Conservation (phyloP, 2,888 invertebrate species). For the Quadroppia sp. region DNA sequence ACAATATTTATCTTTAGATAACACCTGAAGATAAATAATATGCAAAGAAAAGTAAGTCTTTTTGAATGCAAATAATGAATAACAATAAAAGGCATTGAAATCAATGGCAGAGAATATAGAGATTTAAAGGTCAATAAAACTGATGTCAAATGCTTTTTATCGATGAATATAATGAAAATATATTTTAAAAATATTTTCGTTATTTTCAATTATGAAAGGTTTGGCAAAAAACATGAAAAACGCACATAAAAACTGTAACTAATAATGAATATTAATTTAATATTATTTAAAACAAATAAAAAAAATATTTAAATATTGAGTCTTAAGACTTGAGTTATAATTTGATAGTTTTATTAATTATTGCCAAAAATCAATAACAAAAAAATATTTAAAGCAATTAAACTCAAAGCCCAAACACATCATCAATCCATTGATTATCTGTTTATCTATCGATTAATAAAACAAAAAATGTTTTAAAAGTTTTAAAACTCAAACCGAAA, state of each 20-base stretch:
- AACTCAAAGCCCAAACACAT: not conserved
- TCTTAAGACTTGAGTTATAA: too few species aligned
- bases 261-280: too few species aligned
- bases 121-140: constrained; percentile 12
- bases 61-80: constrained; percentile 9
- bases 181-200: too few species aligned
- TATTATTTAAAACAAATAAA: too few species aligned
- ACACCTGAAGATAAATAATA: constrained; percentile 1
- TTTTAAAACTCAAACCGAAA: too few species aligned
- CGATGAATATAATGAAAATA: not conserved
- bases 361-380: not conserved
- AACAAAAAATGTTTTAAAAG: too few species aligned
- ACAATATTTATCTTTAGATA: not conserved
- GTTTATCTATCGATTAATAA: not conserved
- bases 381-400: not conserved
- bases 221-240: too few species aligned
- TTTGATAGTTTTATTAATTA: constrained; percentile 1
- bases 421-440: constrained; percentile 4
- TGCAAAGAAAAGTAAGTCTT: too few species aligned
- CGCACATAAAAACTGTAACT: too few species aligned
- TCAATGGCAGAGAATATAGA: not conserved
- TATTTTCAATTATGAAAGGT: too few species aligned
- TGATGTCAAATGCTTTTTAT: not conserved
- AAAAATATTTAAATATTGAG: too few species aligned
- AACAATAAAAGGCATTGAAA: not conserved